These are phyloP conservation scores for Sinocyclocheilus rhinocerous DNA, from an alignment of 2,113 vertebrate species.

Conservation along the genomic window DNA sequence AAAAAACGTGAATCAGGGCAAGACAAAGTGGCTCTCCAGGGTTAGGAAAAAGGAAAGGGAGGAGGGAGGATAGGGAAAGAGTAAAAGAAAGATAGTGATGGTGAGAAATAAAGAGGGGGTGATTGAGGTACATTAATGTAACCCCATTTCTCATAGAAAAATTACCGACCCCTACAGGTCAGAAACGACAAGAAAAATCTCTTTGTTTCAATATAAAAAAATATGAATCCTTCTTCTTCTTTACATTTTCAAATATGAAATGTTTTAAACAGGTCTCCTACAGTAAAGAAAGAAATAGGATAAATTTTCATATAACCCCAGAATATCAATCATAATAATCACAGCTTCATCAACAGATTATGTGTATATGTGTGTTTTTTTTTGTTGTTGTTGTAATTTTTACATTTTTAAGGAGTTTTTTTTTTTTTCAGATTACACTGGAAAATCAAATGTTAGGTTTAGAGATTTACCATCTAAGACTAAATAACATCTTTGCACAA, in stretches of 20 bases:
- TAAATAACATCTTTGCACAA: not conserved
- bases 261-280: not conserved
- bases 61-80: not conserved
- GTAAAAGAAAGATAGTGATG: slow-evolving; percentile 15
- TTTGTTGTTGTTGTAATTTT: not conserved
- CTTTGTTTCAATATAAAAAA: slow-evolving; percentile 9
- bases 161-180: not conserved
- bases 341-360: not conserved
- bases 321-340: slow-evolving; percentile 2
- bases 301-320: not conserved
- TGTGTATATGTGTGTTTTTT: not conserved
- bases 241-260: not conserved
- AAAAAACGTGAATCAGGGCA: slow-evolving; percentile 32
- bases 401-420: too few species aligned
- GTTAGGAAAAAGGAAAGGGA: not conserved
- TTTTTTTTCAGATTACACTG: not conserved
- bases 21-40: slow-evolving; percentile 29
- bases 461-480: not conserved
- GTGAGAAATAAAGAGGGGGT: not conserved
- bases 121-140: slow-evolving; percentile 32
- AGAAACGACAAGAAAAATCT: not conserved
- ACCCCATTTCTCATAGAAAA: slow-evolving; percentile 2
- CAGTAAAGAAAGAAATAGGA: not conserved
- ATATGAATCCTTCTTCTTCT: not conserved
- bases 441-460: not conserved